Evolutionary conservation across 2,797 vertebrate species (phyloP).

Genomic region (Gastrophryne carolinensis): DNA sequence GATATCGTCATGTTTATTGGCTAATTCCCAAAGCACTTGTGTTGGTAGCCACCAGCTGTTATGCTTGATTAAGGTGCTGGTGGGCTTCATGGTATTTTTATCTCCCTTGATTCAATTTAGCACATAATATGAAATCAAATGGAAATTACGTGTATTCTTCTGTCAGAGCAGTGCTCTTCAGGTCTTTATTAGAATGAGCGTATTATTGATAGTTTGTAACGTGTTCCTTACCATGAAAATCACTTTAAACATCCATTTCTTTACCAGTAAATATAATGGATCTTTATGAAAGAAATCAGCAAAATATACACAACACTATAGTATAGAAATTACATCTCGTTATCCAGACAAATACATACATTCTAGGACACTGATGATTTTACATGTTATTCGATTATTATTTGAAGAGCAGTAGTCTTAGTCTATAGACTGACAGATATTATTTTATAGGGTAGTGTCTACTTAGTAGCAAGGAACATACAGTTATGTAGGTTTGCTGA

Average conservation of each 20-base stretch:
- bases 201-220: conserved; percentile 44
- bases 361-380: not conserved
- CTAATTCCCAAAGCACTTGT: conserved; percentile 51
- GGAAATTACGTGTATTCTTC: conserved; percentile 51
- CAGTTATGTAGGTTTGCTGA: no score
- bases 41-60: conserved; percentile 46
- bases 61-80: conserved; percentile 40
- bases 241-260: conserved; percentile 1
- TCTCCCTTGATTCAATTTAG: conserved; percentile 47
- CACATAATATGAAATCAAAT: conserved; percentile 52
- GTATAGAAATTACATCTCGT: conserved; percentile 19
- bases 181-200: conserved; percentile 43
- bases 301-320: conserved; percentile 26
- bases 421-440: no score
- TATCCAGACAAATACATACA: conserved; percentile 3
- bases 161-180: conserved; percentile 43
- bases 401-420: not conserved
- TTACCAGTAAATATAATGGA: not conserved
- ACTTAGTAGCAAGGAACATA: no score
- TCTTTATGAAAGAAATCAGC: not conserved
- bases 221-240: conserved; percentile 37
- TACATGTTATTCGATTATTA: not conserved
- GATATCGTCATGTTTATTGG: conserved; percentile 48
- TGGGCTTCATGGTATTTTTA: conserved; percentile 36
- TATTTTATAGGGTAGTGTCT: no score